A percentile compares a stretch with the other conserved stretches of the same genome.
Conservation (phyloP, 2,888 invertebrate genomes). For the Xanthorhoe spadicearia region DNA sequence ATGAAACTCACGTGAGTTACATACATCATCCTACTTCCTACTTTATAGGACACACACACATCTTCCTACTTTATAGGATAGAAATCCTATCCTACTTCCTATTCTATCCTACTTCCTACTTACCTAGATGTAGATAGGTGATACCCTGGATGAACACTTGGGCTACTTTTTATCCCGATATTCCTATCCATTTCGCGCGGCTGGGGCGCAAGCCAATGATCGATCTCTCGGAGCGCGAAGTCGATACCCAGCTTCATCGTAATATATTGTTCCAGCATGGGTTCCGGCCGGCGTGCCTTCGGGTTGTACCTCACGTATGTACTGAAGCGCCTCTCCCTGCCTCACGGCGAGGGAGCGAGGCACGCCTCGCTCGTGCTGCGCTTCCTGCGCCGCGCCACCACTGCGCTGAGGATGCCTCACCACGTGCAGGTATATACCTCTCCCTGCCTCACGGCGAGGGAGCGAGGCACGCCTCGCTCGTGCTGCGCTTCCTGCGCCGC, state of each 20-base stretch:
- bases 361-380: constrained; percentile 89
- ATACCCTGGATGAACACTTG: too few relatives aligned
- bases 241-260: too few relatives aligned
- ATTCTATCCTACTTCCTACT: too few relatives aligned
- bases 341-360: constrained; percentile 75
- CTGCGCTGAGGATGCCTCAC: constrained; percentile 88
- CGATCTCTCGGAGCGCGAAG: too few relatives aligned
- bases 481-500: constrained; percentile 90
- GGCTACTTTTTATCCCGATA: too few relatives aligned
- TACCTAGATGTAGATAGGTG: too few relatives aligned
- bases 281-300: constrained; percentile 91
- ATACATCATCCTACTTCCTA: too few relatives aligned
- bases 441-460: constrained; percentile 72
- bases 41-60: too few relatives aligned
- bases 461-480: constrained; percentile 86
- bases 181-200: too few relatives aligned
- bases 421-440: constrained; percentile 61
- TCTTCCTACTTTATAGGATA: too few relatives aligned
- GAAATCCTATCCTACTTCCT: too few relatives aligned
- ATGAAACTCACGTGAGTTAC: constrained; percentile 87
- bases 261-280: constrained; percentile 81
- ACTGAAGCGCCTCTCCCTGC: constrained; percentile 87
- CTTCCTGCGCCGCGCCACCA: constrained; percentile 90
- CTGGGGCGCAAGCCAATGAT: too few relatives aligned
- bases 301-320: constrained; percentile 91